Evolutionary conservation across 2,888 invertebrate genomes (phyloP), one percentile per base, ranked within the genome.

Genomic region (Lasioglossum leucozonium): DNA sequence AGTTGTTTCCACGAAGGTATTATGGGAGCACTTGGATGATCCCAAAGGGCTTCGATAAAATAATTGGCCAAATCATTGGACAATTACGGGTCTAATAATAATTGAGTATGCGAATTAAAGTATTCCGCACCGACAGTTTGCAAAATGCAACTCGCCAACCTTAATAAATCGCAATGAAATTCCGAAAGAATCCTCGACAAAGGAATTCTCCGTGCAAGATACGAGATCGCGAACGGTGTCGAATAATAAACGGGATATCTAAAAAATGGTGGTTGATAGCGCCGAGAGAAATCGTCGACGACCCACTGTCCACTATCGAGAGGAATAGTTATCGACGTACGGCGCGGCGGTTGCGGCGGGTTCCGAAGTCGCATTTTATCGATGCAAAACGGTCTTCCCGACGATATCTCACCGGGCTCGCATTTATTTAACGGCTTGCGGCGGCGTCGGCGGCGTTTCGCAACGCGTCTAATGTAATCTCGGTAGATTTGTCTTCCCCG

Each of bases 391-490:
- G 75, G 22, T 55, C 26, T 42, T 42, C 55, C 62, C 40, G 16
- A 26, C 75, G 76, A 76, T 55, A 76, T 72, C 65, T 81, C 72
- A 72, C 62, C 51, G 40, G 16, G 4, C 40, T 55, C 44, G 77
- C 72, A 62, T 75, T 71, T 51, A 71, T 78, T 78, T 55, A 51
- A 77, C 51, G n/a, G 51, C 51, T 51, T n/a, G 51, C 51, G 51
- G 51, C 51, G 22, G 22, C 51, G 34, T 34, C 34, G 51, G 75
- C 75, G 18, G 44, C 37, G 47, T 85, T 77, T 84, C 79, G 76
- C 69, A 84, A 85, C 79, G 47, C 51, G 16, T 62, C 80, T 77
- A 85, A 86, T 75, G 75, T 72, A 85, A 86, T 79, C 81, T 51
- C 47, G 22, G 55, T n/a, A 69, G 79, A 85, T 82, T 85, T 82